A percentile compares a stretch with the other conserved stretches of the same genome.
phyloP scores from a whole-genome alignment of 1,140 invertebrate genomes.

The Gonioctena quinquepunctata region DNA sequence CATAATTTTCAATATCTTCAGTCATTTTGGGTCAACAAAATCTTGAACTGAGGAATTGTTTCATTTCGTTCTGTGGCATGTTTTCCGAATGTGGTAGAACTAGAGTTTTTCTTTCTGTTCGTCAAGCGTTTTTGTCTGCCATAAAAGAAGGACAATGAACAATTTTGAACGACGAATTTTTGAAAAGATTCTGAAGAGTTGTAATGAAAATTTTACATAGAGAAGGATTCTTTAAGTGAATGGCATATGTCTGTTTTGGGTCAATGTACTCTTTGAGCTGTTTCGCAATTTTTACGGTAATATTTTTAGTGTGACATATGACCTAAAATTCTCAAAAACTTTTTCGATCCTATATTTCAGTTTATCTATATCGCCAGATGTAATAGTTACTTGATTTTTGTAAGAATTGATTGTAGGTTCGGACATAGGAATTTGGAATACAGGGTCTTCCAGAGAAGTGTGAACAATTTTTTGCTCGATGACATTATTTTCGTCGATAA shows the following conservation, averaged over 20 bases:
- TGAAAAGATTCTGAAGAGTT: slow-evolving; percentile 28
- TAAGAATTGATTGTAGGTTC: not conserved
- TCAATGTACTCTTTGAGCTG: slow-evolving; percentile 28
- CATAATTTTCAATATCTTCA: slow-evolving; percentile 26
- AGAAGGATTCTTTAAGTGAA: slow-evolving; percentile 18
- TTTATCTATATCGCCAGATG: not conserved
- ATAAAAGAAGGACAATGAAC: slow-evolving; percentile 21
- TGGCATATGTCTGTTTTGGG: slow-evolving; percentile 20
- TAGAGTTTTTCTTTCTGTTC: slow-evolving; percentile 34
- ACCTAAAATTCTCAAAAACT: slow-evolving; percentile 9
- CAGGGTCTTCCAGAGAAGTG: not conserved
- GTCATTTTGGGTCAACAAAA: slow-evolving; percentile 34
- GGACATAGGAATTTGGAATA: not conserved
- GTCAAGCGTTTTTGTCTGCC: slow-evolving; percentile 13
- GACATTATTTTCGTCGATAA: too few relatives aligned
- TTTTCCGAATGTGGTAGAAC: slow-evolving; percentile 33
- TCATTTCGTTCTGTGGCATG: slow-evolving; percentile 31
- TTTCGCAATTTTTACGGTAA: slow-evolving; percentile 1
- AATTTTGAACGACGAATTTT: slow-evolving; percentile 23
- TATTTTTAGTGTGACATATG: not conserved
- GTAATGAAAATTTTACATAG: slow-evolving; percentile 4
- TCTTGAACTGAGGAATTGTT: slow-evolving; percentile 15
- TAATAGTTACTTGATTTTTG: slow-evolving; percentile 24
- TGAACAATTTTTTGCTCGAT: slow-evolving; percentile 16
- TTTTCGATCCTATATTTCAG: not conserved